A percentile compares a stretch with the other conserved stretches of the same genome.
phyloP scores from a whole-genome alignment of 2,113 vertebrate species.

The Picathartes gymnocephalus region DNA sequence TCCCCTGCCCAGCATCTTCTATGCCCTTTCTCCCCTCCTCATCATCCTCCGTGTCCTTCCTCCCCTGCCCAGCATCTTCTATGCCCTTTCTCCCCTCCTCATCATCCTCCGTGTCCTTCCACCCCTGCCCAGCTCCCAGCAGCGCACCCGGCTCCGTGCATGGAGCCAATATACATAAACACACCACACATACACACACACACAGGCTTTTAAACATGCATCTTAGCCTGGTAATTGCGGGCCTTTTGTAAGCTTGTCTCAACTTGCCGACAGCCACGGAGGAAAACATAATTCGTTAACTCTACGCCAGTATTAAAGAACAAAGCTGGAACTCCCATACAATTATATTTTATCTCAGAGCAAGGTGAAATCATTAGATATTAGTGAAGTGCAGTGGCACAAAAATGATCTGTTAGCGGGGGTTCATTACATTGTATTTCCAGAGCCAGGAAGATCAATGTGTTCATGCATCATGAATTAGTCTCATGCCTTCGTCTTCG shows the following conservation, averaged over 20 bases:
- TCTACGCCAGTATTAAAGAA: constrained; percentile 62
- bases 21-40: not conserved
- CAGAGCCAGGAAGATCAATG: constrained; percentile 80
- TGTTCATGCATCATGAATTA: constrained; percentile 80
- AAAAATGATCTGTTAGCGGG: constrained; percentile 81
- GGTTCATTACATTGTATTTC: constrained; percentile 82
- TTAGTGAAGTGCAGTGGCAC: constrained; percentile 79
- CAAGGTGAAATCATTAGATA: constrained; percentile 83
- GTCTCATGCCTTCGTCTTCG: constrained; percentile 69
- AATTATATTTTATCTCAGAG: constrained; percentile 79
- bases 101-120: not conserved
- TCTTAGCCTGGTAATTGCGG: constrained; percentile 18
- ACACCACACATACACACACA: not conserved
- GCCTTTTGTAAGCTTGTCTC: constrained; percentile 52
- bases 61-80: not conserved
- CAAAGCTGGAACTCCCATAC: constrained; percentile 79
- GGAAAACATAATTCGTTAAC: constrained; percentile 67
- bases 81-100: not conserved
- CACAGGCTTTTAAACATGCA: not conserved
- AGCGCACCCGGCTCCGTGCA: not conserved
- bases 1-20: not conserved
- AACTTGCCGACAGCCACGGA: constrained; percentile 61
- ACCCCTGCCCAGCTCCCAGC: not conserved
- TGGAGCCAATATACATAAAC: not conserved
- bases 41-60: not conserved